These are phyloP conservation scores for Mnemiopsis leidyi DNA, from an alignment of 37 sponge, comb jelly and placozoan genomes.

Conservation along the genomic window DNA sequence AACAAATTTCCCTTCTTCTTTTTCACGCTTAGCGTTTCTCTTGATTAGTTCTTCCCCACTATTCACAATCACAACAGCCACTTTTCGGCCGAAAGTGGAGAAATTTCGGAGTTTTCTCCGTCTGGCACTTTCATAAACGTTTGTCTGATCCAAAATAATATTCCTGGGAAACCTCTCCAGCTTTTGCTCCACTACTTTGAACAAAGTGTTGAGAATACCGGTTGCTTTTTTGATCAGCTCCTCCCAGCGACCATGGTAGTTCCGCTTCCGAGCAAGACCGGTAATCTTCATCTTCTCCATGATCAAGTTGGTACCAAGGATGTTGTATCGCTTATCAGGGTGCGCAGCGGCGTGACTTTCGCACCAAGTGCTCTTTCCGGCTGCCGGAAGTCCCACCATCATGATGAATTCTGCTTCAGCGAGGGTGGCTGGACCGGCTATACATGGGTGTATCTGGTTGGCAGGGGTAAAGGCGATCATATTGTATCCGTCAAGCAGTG, in stretches of 20 bases:
- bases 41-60: conserved; percentile 72
- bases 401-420: conserved; percentile 75
- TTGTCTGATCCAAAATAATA: conserved; percentile 92
- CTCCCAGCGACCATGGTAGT: conserved; percentile 74
- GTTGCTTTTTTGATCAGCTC: conserved; percentile 76
- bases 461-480: background rate
- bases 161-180: conserved; percentile 68
- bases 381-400: conserved; percentile 89
- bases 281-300: conserved; percentile 87
- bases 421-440: conserved; percentile 22
- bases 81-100: conserved; percentile 72
- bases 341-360: conserved; percentile 71
- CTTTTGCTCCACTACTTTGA: conserved; percentile 73
- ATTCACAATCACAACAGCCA: conserved; percentile 78
- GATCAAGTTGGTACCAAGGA: conserved; percentile 81
- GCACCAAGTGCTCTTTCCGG: conserved; percentile 98
- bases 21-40: conserved; percentile 67
- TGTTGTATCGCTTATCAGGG: conserved; percentile 78
- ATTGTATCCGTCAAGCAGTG: conserved; percentile 42
- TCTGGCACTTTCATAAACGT: conserved; percentile 80
- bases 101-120: conserved; percentile 75
- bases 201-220: conserved; percentile 72
- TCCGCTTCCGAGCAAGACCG: conserved; percentile 71
- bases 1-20: conserved; percentile 70
- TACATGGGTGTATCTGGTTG: background rate